Percentiles rank a stretch among this genome's conserved stretches.
Evolutionary conservation across 1,140 invertebrate genomes (phyloP).

Genomic region (Episyrphus balteatus): DNA sequence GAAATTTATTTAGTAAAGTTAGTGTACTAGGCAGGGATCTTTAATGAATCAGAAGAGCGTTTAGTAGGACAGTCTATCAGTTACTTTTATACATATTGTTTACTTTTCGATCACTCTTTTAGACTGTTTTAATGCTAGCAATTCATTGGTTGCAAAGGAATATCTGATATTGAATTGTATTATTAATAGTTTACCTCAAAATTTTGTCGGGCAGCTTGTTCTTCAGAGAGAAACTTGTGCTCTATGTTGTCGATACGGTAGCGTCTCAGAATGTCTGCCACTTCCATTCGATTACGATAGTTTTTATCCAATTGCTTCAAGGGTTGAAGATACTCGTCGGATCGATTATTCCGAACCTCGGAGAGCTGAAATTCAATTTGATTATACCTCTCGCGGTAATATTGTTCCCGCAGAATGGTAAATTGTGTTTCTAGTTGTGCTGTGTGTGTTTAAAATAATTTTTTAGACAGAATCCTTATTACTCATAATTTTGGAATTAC

Average conservation of each 20-base stretch:
- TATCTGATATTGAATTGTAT: too few species aligned
- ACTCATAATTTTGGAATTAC: slow-evolving; percentile 4
- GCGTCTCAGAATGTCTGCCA: slow-evolving; percentile 74
- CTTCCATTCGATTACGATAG: slow-evolving; percentile 72
- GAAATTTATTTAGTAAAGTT: too few species aligned
- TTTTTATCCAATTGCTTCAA: slow-evolving; percentile 76
- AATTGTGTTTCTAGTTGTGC: slow-evolving; percentile 84
- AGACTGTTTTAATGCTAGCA: too few species aligned
- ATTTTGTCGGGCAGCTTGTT: slow-evolving; percentile 77
- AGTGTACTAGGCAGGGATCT: too few species aligned
- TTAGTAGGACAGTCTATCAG: too few species aligned
- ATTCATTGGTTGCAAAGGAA: too few species aligned
- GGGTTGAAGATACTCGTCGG: slow-evolving; percentile 78
- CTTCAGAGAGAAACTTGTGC: slow-evolving; percentile 80
- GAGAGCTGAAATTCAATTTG: slow-evolving; percentile 71
- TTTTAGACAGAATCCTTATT: too few species aligned
- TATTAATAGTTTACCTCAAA: slow-evolving; percentile 52
- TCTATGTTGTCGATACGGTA: slow-evolving; percentile 70
- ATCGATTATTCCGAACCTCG: slow-evolving; percentile 73
- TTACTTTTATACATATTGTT: too few species aligned
- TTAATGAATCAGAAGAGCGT: too few species aligned
- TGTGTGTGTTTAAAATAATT: slow-evolving; percentile 13
- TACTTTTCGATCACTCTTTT: too few species aligned
- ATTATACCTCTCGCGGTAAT: slow-evolving; percentile 73
- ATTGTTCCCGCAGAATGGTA: slow-evolving; percentile 70